These are phyloP conservation scores for Neomonachus schauinslandi DNA, from an alignment of 2,113 vertebrate genomes.

Conservation along the genomic window DNA sequence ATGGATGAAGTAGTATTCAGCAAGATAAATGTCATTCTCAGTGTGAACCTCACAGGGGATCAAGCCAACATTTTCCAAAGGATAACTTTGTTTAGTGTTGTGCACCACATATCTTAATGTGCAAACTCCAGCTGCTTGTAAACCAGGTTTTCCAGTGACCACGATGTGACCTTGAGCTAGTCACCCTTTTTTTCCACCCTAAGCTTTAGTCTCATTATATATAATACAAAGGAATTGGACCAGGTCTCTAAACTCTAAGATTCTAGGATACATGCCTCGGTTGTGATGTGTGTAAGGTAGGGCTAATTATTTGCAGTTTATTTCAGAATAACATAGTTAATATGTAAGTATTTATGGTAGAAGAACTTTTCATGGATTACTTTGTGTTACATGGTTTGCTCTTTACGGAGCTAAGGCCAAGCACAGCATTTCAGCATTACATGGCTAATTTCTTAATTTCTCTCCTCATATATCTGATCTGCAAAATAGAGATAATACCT, in stretches of 20 bases:
- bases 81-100: background rate
- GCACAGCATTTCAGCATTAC: background rate
- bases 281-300: background rate
- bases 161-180: background rate
- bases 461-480: background rate
- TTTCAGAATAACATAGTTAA: background rate
- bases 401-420: background rate
- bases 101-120: background rate
- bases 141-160: background rate
- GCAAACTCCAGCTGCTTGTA: background rate
- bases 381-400: background rate
- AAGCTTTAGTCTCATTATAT: background rate
- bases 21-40: background rate
- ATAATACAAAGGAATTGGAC: background rate
- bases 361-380: background rate
- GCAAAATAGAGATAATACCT: background rate
- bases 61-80: background rate
- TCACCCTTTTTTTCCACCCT: background rate
- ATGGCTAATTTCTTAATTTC: background rate
- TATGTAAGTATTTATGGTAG: background rate
- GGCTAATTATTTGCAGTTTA: background rate
- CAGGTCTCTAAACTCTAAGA: background rate
- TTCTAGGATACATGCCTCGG: background rate
- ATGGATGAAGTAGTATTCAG: background rate
- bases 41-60: background rate